Conservation (phyloP, 1,140 invertebrate species). For the Lucilia cuprina region DNA sequence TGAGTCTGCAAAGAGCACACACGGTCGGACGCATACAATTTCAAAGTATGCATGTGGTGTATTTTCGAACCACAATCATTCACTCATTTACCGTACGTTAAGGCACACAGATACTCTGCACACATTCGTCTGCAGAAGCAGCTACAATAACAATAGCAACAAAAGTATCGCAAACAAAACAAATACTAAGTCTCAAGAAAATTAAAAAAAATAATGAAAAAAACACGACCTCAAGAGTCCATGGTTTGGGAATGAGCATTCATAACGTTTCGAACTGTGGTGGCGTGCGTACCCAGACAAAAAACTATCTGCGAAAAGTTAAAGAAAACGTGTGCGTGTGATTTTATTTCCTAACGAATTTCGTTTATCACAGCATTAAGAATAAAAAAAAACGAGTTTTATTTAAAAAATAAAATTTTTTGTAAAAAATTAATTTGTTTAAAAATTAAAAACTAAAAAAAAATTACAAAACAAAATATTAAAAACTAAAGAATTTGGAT, state of each 20-base stretch:
- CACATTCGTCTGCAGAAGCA: no score
- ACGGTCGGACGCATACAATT: no score
- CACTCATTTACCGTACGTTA: not conserved
- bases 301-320: not conserved
- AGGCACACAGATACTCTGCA: not conserved
- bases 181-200: not conserved
- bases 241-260: conserved; percentile 33
- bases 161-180: not conserved
- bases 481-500: no score
- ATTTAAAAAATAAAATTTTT: no score
- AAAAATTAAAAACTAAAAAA: no score
- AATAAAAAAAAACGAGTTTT: no score
- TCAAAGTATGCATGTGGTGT: not conserved
- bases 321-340: not conserved
- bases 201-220: not conserved
- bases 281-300: not conserved
- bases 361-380: no score
- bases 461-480: no score
- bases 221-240: not conserved
- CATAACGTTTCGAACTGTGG: conserved; percentile 34
- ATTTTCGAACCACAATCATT: not conserved
- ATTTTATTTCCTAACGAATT: no score
- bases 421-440: no score
- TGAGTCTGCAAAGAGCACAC: no score
- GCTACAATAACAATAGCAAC: not conserved